A percentile compares a stretch with the other conserved stretches of the same genome.
These are phyloP conservation scores for Tauraco hartlaubi DNA, from an alignment of 2,797 vertebrate species.

Conservation along the genomic window DNA sequence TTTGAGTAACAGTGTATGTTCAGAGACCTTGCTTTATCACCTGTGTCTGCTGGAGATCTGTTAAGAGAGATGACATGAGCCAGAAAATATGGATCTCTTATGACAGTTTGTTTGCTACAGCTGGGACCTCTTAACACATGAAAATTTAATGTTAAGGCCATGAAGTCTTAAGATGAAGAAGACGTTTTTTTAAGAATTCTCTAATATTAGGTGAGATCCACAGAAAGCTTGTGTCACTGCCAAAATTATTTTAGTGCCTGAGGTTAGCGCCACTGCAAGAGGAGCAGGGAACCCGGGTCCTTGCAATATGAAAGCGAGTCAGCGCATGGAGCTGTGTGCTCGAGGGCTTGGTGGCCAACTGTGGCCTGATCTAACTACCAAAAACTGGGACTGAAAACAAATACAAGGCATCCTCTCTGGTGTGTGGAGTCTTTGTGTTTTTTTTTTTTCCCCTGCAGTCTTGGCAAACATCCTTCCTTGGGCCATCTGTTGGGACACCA, in stretches of 20 bases:
- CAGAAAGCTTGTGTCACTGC: background rate
- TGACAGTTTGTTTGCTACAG: background rate
- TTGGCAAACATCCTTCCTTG: background rate
- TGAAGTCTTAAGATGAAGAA: background rate
- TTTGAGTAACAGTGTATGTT: background rate
- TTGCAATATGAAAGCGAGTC: background rate
- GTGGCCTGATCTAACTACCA: background rate
- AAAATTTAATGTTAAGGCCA: background rate
- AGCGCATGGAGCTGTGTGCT: fast-evolving
- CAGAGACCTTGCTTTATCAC: background rate
- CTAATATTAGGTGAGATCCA: background rate
- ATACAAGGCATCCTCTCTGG: background rate
- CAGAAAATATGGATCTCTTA: background rate
- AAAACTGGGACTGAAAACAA: background rate
- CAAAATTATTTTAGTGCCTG: background rate
- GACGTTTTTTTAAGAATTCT: background rate
- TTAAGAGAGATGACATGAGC: background rate
- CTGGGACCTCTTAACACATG: background rate
- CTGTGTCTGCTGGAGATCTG: background rate
- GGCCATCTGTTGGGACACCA: background rate
- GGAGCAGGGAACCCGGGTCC: background rate
- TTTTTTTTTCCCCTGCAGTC: background rate
- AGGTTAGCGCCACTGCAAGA: background rate
- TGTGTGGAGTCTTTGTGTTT: background rate
- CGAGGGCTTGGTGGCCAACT: fast-evolving